Evolutionary conservation across 92 coral and sea anemone genomes (phyloP).

Genomic region (Paragorgia papillata): DNA sequence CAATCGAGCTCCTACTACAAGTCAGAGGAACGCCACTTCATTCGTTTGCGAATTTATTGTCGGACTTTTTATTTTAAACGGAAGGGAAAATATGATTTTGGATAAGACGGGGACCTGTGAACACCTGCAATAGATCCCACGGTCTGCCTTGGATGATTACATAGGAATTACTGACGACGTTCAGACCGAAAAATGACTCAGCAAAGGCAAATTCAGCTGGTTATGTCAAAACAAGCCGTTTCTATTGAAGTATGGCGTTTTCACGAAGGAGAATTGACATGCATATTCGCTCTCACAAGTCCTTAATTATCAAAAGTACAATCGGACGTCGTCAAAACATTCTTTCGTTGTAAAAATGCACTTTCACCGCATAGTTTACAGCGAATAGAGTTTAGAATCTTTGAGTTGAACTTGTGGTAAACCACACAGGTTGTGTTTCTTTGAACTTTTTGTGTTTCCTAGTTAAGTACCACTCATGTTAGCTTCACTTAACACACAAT

Average conservation of each 20-base stretch:
- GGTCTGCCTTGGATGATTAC: conserved; percentile 1
- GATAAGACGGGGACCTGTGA: not conserved
- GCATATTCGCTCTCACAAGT: not conserved
- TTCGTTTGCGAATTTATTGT: not conserved
- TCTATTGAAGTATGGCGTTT: not conserved
- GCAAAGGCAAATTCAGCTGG: conserved; percentile 6
- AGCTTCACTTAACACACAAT: not conserved
- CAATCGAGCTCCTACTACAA: too few species aligned
- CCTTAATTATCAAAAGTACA: not conserved
- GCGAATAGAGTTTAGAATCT: not conserved
- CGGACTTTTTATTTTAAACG: not conserved
- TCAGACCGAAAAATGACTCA: not conserved
- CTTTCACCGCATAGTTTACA: too few species aligned
- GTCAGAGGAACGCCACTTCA: not conserved
- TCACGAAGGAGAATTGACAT: not conserved
- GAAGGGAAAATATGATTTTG: not conserved
- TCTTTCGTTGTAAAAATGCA: too few species aligned
- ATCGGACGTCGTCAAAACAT: too few species aligned
- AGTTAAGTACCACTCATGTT: not conserved
- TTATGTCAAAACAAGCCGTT: not conserved
- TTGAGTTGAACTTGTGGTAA: not conserved
- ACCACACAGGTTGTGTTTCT: not conserved
- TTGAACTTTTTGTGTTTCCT: not conserved
- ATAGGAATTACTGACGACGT: not conserved
- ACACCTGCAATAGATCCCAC: conserved; percentile 33